Percentiles rank a stretch among this genome's conserved stretches.
These are phyloP conservation scores for Ginglymostoma cirratum DNA, from an alignment of 2,113 vertebrate species.

Conservation along the genomic window DNA sequence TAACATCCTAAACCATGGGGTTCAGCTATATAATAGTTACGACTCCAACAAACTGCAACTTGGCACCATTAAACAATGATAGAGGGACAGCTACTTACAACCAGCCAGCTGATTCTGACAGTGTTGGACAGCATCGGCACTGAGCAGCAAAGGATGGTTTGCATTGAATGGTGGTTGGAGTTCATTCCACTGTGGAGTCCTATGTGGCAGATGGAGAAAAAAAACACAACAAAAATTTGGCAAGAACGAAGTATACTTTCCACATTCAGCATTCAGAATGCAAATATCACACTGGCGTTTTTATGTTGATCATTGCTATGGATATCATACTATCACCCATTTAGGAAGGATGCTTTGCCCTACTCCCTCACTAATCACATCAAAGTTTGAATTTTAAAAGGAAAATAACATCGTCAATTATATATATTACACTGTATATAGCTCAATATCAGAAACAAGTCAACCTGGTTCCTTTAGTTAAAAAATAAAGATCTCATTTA, in stretches of 20 bases:
- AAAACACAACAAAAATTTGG: background rate
- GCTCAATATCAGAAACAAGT: too few relatives aligned
- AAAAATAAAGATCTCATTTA: too few relatives aligned
- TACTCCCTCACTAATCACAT: too few relatives aligned
- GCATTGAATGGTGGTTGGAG: slow-evolving; percentile 92
- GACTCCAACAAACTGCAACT: background rate
- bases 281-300: background rate
- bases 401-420: too few relatives aligned
- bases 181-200: slow-evolving; percentile 96
- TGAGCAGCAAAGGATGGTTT: slow-evolving; percentile 84
- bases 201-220: slow-evolving; percentile 57
- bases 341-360: too few relatives aligned
- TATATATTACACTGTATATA: too few relatives aligned
- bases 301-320: background rate
- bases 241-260: background rate
- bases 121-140: slow-evolving; percentile 88
- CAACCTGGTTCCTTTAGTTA: too few relatives aligned
- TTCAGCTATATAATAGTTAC: background rate
- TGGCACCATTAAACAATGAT: slow-evolving; percentile 33
- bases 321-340: background rate
- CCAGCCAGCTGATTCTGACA: slow-evolving; percentile 85
- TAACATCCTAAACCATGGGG: background rate
- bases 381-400: too few relatives aligned
- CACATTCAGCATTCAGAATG: background rate
- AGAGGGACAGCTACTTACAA: slow-evolving; percentile 59